phyloP scores from a whole-genome alignment of 2,113 vertebrate species.

The Merops nubicus region DNA sequence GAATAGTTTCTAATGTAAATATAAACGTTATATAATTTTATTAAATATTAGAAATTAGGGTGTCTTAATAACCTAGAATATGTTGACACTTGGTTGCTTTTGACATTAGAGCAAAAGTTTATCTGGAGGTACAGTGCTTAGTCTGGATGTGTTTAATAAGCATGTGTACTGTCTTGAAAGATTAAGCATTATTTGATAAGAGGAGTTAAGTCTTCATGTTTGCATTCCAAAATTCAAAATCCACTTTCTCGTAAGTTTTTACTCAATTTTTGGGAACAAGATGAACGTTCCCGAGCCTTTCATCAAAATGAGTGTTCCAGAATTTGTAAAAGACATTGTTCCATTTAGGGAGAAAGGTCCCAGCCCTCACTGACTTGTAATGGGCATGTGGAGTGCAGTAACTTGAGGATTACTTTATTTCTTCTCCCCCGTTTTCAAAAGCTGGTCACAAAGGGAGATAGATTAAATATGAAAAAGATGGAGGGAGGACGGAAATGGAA shows the following conservation, averaged over 20 bases:
- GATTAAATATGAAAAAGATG: background rate
- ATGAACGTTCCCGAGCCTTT: background rate
- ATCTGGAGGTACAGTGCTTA: background rate
- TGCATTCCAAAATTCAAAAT: background rate
- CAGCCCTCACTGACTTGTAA: background rate
- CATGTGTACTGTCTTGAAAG: background rate
- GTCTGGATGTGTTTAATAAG: background rate
- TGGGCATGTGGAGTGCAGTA: background rate
- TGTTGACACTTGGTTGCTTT: background rate
- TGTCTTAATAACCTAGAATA: background rate
- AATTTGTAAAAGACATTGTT: too few relatives aligned
- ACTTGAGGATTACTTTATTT: background rate
- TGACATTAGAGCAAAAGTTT: background rate
- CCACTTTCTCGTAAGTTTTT: background rate
- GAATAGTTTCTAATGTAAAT: constrained; percentile 5
- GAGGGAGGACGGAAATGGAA: background rate
- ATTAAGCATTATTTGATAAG: background rate
- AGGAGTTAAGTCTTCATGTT: background rate
- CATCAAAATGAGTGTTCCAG: background rate
- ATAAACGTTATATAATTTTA: background rate
- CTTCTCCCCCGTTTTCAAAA: background rate
- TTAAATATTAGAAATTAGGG: background rate
- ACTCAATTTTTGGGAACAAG: background rate
- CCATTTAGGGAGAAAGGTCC: background rate
- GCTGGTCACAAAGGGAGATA: background rate